phyloP scores from a whole-genome alignment of 2,797 vertebrate species.

The Peromyscus nudipes region DNA sequence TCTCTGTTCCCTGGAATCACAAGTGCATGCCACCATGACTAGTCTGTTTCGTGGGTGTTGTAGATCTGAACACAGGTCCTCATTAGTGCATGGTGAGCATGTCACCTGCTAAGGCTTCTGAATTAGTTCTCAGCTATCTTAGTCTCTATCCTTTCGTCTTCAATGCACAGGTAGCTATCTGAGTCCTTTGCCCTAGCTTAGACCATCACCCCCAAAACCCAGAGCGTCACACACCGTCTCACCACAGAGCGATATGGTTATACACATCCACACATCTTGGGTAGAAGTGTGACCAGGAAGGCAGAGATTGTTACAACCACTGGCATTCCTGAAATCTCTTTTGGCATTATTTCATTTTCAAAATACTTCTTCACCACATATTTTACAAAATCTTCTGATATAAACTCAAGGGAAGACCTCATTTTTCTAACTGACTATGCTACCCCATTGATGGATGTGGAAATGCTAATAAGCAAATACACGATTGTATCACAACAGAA shows the following conservation, averaged over 20 bases:
- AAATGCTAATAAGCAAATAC: neutral
- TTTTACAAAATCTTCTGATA: conserved; percentile 46
- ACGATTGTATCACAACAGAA: neutral
- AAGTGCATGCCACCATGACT: too few relatives aligned
- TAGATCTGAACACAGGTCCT: neutral
- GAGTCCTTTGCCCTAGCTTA: neutral
- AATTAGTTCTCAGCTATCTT: neutral
- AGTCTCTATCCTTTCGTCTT: conserved; percentile 34
- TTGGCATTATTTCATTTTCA: conserved; percentile 17
- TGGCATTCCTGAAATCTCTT: conserved; percentile 38
- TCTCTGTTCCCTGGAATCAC: neutral
- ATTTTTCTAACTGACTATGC: neutral
- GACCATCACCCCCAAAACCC: neutral
- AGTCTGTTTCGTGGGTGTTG: neutral
- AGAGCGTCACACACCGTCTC: neutral
- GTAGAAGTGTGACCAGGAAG: neutral
- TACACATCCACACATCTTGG: neutral
- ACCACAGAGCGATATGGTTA: neutral
- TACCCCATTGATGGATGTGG: neutral
- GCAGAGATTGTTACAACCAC: neutral
- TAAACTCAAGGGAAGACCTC: conserved; percentile 21
- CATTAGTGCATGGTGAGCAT: too few relatives aligned
- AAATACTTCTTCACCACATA: conserved; percentile 2
- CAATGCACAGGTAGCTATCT: neutral
- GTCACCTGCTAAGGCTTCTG: neutral